A percentile compares a stretch with the other conserved stretches of the same genome.
phyloP scores from a whole-genome alignment of 2,113 vertebrate species.

The Hippopotamus amphibius region DNA sequence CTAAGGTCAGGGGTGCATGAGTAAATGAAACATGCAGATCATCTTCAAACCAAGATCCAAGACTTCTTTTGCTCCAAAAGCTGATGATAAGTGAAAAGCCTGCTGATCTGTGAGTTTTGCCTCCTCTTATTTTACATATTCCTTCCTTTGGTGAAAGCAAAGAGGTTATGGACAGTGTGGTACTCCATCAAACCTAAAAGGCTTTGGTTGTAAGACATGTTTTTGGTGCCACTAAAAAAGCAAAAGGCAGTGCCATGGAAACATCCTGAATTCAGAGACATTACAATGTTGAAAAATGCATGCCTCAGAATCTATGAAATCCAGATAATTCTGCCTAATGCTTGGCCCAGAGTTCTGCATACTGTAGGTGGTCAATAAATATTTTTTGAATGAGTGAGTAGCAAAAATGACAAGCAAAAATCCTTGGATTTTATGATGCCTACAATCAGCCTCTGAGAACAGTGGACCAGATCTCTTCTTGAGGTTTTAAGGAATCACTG shows the following conservation, averaged over 20 bases:
- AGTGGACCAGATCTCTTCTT: neutral
- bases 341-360: neutral
- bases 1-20: neutral
- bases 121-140: neutral
- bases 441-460: neutral
- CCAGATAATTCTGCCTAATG: neutral
- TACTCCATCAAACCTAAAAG: neutral
- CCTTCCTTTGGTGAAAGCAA: neutral
- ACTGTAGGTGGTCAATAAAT: neutral
- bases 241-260: neutral
- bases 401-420: neutral
- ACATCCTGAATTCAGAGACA: slow-evolving; percentile 26
- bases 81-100: neutral
- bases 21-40: slow-evolving; percentile 6
- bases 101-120: neutral
- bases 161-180: neutral
- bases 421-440: neutral
- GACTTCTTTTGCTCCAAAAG: neutral
- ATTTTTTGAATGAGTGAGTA: neutral
- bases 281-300: neutral
- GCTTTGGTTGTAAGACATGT: neutral
- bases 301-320: neutral
- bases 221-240: neutral
- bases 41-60: neutral
- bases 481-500: neutral